phyloP scores from a whole-genome alignment of 2,888 invertebrate species.

The Theretra japonica region DNA sequence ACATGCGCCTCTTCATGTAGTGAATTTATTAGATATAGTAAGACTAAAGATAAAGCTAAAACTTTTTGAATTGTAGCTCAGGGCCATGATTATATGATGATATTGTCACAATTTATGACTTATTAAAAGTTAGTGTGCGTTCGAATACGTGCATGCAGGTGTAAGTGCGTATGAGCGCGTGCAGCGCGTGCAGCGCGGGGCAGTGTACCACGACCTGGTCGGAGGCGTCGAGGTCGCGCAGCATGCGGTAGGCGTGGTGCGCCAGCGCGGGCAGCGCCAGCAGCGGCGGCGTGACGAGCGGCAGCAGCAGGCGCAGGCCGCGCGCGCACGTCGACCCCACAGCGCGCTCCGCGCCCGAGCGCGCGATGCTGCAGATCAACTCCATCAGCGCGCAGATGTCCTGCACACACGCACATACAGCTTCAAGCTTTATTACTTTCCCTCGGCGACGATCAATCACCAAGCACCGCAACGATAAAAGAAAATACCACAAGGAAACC shows the following conservation, averaged over 20 bases:
- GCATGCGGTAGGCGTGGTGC: conserved; percentile 71
- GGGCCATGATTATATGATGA: too few relatives aligned
- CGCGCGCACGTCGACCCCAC: conserved; percentile 64
- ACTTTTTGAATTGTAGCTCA: too few relatives aligned
- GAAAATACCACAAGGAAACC: too few relatives aligned
- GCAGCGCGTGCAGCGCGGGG: not conserved
- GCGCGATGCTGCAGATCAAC: conserved; percentile 83
- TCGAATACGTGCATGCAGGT: too few relatives aligned
- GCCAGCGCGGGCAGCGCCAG: conserved; percentile 72
- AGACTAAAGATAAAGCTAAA: too few relatives aligned
- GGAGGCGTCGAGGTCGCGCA: conserved; percentile 69
- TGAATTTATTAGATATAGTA: too few relatives aligned
- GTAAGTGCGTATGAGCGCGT: not conserved
- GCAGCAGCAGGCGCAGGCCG: conserved; percentile 69
- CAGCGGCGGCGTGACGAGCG: conserved; percentile 65
- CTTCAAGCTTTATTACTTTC: too few relatives aligned
- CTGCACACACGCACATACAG: conserved; percentile 72
- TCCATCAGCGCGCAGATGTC: conserved; percentile 93
- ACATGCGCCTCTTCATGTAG: too few relatives aligned
- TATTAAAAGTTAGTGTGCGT: too few relatives aligned
- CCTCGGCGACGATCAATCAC: too few relatives aligned
- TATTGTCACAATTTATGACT: too few relatives aligned
- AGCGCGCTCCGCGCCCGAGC: conserved; percentile 56
- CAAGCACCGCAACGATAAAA: too few relatives aligned
- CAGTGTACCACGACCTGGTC: conserved; percentile 59